Conservation (phyloP, 2,888 invertebrate species). For the Coelinius sp. region DNA sequence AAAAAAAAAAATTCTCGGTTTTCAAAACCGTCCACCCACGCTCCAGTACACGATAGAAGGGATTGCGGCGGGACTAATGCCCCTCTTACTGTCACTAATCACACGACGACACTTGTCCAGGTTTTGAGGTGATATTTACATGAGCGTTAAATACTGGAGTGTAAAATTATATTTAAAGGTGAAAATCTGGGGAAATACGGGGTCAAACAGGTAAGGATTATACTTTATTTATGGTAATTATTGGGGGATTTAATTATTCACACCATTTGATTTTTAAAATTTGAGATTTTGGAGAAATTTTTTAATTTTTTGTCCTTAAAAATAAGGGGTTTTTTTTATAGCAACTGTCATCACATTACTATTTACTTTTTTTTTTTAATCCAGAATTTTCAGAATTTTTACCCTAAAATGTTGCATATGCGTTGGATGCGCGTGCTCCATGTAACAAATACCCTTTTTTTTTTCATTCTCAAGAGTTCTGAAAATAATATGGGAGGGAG, state of each 20-base stretch:
- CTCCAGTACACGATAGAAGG: slow-evolving; percentile 59
- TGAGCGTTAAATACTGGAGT: slow-evolving; percentile 52
- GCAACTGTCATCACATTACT: not conserved
- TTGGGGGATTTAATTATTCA: not conserved
- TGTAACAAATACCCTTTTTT: slow-evolving; percentile 6
- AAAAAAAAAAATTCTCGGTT: too few relatives aligned
- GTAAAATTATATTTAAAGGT: slow-evolving; percentile 59
- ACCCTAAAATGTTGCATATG: not conserved
- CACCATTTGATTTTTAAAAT: not conserved
- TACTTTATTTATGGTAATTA: not conserved
- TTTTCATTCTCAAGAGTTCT: not conserved
- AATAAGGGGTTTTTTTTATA: not conserved
- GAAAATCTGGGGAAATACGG: not conserved
- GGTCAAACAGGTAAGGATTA: not conserved
- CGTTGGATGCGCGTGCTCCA: slow-evolving; percentile 10
- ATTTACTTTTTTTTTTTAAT: not conserved
- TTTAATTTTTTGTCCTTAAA: not conserved
- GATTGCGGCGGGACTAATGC: slow-evolving; percentile 60
- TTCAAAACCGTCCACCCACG: slow-evolving; percentile 40
- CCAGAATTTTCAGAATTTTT: not conserved
- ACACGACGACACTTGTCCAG: slow-evolving; percentile 47
- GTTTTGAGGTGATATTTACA: slow-evolving; percentile 51
- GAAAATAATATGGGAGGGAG: slow-evolving; percentile 19
- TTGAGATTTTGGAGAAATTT: slow-evolving; percentile 17
- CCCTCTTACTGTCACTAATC: slow-evolving; percentile 60